Evolutionary conservation across 2,113 vertebrate genomes (phyloP).

Genomic region (Brienomyrus brachyistius): DNA sequence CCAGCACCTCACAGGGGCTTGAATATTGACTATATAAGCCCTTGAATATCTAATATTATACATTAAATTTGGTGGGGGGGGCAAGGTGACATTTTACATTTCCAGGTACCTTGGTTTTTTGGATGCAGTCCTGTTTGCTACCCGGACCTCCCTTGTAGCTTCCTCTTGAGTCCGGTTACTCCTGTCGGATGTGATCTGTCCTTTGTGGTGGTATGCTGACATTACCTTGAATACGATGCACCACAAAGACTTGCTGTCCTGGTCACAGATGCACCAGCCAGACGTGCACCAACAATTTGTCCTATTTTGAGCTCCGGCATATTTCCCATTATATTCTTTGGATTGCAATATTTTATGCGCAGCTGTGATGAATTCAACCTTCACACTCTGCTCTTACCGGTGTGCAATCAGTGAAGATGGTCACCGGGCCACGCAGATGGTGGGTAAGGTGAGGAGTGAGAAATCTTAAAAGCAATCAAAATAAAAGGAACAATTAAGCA

Average conservation of each 20-base stretch:
- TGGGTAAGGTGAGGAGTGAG: not conserved
- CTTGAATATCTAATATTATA: no score
- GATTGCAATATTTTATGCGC: not conserved
- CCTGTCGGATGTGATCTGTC: not conserved
- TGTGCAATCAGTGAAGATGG: not conserved
- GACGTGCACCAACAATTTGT: not conserved
- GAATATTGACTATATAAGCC: no score
- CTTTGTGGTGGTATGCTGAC: not conserved
- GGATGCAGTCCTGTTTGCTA: not conserved
- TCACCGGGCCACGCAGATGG: not conserved
- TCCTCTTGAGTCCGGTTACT: not conserved
- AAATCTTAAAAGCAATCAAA: not conserved
- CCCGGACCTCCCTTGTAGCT: not conserved
- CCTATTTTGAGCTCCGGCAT: not conserved
- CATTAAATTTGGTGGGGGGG: no score
- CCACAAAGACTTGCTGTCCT: not conserved
- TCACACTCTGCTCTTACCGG: not conserved
- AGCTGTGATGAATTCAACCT: not conserved
- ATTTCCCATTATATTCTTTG: not conserved
- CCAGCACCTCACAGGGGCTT: not conserved
- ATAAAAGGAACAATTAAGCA: not conserved
- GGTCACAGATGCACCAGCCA: not conserved
- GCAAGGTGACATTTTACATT: not conserved
- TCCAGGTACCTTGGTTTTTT: not conserved
- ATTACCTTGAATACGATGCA: not conserved